phyloP scores from a whole-genome alignment of 2,888 invertebrate species.

The Julus scanicus region DNA sequence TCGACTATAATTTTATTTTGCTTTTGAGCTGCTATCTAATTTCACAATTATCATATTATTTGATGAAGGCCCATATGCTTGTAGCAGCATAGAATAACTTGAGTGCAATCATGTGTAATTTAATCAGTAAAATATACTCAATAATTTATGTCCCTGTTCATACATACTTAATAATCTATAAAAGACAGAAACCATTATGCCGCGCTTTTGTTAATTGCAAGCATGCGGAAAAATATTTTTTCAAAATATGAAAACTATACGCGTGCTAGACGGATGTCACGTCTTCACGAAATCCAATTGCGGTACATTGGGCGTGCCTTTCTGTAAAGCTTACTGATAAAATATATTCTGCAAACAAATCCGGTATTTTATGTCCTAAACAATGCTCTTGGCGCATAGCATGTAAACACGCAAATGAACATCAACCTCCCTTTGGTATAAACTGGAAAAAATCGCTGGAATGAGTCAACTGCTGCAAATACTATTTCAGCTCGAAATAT shows the following conservation, averaged over 20 bases:
- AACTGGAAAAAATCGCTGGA: background rate
- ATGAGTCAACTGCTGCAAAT: background rate
- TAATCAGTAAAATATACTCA: background rate
- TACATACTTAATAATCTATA: background rate
- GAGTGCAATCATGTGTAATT: background rate
- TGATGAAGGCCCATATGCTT: background rate
- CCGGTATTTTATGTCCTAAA: conserved; percentile 29
- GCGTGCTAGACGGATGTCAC: background rate
- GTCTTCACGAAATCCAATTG: background rate
- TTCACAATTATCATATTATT: background rate
- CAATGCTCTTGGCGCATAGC: conserved; percentile 6
- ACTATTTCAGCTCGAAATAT: background rate
- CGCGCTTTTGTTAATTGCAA: conserved; percentile 6
- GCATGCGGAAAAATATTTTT: conserved; percentile 8
- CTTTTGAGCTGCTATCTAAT: background rate
- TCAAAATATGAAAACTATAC: background rate
- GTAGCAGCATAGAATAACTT: background rate
- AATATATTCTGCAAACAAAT: background rate
- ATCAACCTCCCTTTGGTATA: background rate
- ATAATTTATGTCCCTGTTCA: background rate
- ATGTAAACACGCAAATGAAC: conserved; percentile 36
- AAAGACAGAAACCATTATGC: background rate
- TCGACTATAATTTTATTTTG: background rate
- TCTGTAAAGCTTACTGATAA: background rate
- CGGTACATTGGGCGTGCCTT: background rate